Base-by-base conservation (phyloP, 2,888 invertebrate species). In the Megamerina dolium region DNA sequence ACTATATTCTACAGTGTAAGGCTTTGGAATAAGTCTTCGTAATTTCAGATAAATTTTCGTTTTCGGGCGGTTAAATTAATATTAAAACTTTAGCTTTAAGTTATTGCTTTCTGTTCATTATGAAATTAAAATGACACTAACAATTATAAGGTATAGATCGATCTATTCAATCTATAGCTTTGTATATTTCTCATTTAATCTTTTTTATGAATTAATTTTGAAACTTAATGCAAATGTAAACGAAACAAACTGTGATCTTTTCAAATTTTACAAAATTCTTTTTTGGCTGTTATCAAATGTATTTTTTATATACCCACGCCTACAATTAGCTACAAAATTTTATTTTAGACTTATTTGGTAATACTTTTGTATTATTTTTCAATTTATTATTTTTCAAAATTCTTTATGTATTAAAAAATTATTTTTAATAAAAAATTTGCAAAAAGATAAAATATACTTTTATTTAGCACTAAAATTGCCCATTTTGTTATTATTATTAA, bases 211-310 rank as follows among this genome's bases (percentile, higher is more conserved):
- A 16, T 30, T 33, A 18, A 39, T 35, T 32, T 27, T 57, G 53
- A 60, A 54, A 61, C 57, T 55, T 61, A 61, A 58, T 59, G 56
- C 58, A 63, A 61, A 57, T 58, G 53, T 50, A 48, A 45, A n/a
- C 49, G 50, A 53, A 59, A 56, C 61, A 62, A 68, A 64, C 68
- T 68, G 68, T 68, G 68, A 67, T 67, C 65, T 65, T 60, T 56
- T 56, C 53, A 53, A 53, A 50, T 54, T 51, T 49, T 44, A 54
- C 58, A 57, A 61, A 61, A 61, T 59, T 59, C 52, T 57, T 52
- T 53, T 60, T 60, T 57, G 59, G 60, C 60, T 59, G 59, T 60
- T 58, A 58, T 55, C 48, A 43, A 39, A 46, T 23, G 23, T 54
- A 54, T 49, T 47, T 55, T 56, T 54, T 54, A 44, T 52, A 50